phyloP scores from a whole-genome alignment of 2,113 vertebrate genomes.

The Collichthys lucidus region DNA sequence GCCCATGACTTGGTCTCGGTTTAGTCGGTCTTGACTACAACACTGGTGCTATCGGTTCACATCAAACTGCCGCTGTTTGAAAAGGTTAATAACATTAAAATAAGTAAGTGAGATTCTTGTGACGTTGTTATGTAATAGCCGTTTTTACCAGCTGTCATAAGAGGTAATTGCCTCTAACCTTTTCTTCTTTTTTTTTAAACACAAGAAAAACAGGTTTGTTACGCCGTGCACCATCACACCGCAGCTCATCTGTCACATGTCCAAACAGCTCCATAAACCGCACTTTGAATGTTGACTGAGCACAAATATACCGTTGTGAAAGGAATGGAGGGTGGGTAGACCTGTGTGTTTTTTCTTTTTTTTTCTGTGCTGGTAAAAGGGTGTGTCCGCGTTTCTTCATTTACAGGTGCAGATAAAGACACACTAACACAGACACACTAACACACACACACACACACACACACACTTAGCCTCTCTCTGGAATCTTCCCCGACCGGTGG shows the following conservation, averaged over 20 bases:
- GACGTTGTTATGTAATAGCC: not conserved
- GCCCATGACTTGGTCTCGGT: no score
- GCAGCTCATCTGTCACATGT: slow-evolving; percentile 35
- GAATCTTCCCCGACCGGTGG: slow-evolving; percentile 72
- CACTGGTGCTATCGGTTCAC: no score
- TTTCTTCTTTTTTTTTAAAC: not conserved
- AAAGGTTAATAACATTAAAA: no score
- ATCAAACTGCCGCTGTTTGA: no score
- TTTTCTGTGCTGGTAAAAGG: slow-evolving; percentile 28
- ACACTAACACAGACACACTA: no score
- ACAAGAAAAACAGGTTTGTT: slow-evolving; percentile 34
- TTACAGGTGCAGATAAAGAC: slow-evolving; percentile 44
- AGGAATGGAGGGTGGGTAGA: slow-evolving; percentile 39
- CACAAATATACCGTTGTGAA: slow-evolving; percentile 49
- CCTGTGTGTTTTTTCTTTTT: slow-evolving; percentile 6
- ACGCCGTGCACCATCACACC: not conserved
- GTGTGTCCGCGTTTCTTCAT: slow-evolving; percentile 61
- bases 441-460: slow-evolving; percentile 23
- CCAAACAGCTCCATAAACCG: slow-evolving; percentile 13
- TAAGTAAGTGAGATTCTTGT: not conserved
- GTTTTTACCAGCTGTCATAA: not conserved
- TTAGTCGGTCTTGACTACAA: no score
- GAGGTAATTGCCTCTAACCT: not conserved
- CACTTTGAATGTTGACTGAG: slow-evolving; percentile 38
- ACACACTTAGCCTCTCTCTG: slow-evolving; percentile 23